A percentile compares a stretch with the other conserved stretches of the same genome.
Conservation (phyloP, 1,140 invertebrate species). For the Heliconius melpomene region DNA sequence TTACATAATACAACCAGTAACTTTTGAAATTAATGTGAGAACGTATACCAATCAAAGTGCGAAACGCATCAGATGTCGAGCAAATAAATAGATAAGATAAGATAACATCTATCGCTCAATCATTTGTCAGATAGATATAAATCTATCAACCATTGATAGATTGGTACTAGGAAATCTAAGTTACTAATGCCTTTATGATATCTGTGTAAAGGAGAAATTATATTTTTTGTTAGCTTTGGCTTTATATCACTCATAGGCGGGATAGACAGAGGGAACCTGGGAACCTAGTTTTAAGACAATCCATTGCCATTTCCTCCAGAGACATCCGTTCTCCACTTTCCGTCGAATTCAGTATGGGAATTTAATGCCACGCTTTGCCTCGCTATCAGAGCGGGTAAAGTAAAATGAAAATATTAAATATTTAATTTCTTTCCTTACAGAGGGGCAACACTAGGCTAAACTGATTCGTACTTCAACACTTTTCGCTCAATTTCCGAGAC, state of each 20-base stretch:
- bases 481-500: too few relatives aligned
- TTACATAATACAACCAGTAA: not conserved
- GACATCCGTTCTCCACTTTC: too few relatives aligned
- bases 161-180: not conserved
- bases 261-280: too few relatives aligned
- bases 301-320: too few relatives aligned
- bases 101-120: slow-evolving; percentile 31
- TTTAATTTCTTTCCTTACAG: too few relatives aligned
- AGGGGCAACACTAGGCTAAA: too few relatives aligned
- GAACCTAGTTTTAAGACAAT: too few relatives aligned
- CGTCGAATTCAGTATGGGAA: too few relatives aligned
- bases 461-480: too few relatives aligned
- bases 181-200: not conserved
- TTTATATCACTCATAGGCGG: not conserved
- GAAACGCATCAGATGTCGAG: slow-evolving; percentile 36
- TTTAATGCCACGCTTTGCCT: too few relatives aligned
- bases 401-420: too few relatives aligned
- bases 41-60: not conserved
- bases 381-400: too few relatives aligned
- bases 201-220: not conserved
- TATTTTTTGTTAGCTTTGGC: not conserved
- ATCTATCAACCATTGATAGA: slow-evolving; percentile 7
- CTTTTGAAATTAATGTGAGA: not conserved
- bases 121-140: slow-evolving; percentile 34
- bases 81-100: slow-evolving; percentile 38